Evolutionary conservation across 1,140 invertebrate genomes (phyloP).

Genomic region (Trialeurodes vaporariorum): DNA sequence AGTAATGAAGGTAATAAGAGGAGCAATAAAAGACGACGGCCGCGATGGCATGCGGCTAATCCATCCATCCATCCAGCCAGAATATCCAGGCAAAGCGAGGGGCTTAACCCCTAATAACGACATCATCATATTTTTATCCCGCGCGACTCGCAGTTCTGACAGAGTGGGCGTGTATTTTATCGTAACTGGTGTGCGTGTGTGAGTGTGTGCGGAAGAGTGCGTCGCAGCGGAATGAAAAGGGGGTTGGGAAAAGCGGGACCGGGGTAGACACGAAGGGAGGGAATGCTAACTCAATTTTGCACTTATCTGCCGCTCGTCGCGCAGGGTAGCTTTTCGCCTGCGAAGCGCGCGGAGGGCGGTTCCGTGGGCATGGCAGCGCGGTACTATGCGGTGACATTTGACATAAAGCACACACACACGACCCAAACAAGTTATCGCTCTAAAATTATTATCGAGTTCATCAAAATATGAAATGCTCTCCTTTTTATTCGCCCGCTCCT

Average conservation of each 20-base stretch:
- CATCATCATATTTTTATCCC: neutral
- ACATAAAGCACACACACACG: neutral
- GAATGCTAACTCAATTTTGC: conserved; percentile 21
- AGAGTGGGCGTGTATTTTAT: too few species aligned
- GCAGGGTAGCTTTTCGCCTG: neutral
- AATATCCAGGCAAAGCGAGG: too few species aligned
- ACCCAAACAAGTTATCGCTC: neutral
- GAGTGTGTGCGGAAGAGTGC: too few species aligned
- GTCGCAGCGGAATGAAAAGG: too few species aligned
- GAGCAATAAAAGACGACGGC: neutral
- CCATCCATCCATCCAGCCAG: too few species aligned
- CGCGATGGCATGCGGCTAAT: too few species aligned
- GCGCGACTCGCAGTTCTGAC: too few species aligned
- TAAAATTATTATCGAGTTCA: neutral
- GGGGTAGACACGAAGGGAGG: neutral
- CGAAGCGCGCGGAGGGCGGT: neutral
- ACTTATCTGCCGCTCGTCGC: conserved; percentile 15
- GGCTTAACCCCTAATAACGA: neutral
- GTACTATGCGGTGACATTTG: neutral
- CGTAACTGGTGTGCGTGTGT: too few species aligned
- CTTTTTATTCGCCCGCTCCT: neutral
- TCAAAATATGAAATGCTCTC: neutral
- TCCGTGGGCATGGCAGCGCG: too few species aligned
- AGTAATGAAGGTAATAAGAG: neutral
- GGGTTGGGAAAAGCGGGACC: neutral